A percentile compares a stretch with the other conserved stretches of the same genome.
Conservation (phyloP, 2,797 vertebrate species). For the Brachyalestes nurse region DNA sequence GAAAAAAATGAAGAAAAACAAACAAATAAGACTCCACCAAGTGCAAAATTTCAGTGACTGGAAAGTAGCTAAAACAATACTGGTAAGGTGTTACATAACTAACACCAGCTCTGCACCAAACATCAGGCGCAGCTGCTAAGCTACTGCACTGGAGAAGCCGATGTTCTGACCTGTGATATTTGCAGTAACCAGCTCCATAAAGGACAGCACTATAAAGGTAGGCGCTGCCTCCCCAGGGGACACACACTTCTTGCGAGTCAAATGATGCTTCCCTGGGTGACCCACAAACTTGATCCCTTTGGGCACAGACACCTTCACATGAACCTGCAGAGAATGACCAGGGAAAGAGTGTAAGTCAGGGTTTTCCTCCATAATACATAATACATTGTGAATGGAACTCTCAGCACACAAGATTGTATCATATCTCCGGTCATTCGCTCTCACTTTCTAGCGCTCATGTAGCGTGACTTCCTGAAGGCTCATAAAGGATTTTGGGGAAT, state of each 20-base stretch:
- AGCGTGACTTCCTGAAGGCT: slow-evolving; percentile 72
- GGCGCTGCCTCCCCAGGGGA: slow-evolving; percentile 85
- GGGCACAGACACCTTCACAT: slow-evolving; percentile 88
- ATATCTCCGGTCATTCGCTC: slow-evolving; percentile 21
- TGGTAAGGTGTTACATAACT: background rate
- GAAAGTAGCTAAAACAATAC: background rate
- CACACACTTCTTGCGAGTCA: slow-evolving; percentile 90
- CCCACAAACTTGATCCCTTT: slow-evolving; percentile 92
- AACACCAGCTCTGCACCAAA: background rate
- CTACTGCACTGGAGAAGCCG: background rate
- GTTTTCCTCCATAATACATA: background rate
- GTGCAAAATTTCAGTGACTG: background rate
- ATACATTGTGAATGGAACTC: slow-evolving; percentile 7
- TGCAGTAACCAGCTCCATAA: slow-evolving; percentile 85
- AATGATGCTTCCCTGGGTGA: slow-evolving; percentile 88
- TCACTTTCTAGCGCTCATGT: slow-evolving; percentile 60
- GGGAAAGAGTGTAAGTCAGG: background rate
- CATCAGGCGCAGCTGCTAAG: background rate
- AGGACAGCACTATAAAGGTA: slow-evolving; percentile 87
- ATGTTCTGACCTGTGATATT: slow-evolving; percentile 87
- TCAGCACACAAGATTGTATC: slow-evolving; percentile 2
- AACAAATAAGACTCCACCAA: background rate
- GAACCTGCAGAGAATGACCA: slow-evolving; percentile 76
- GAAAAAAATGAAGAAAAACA: background rate
- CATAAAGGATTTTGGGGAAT: slow-evolving; percentile 67